A percentile compares a stretch with the other conserved stretches of the same genome.
Evolutionary conservation across 1,140 invertebrate species (phyloP).

Genomic region (Ceratosolen fusciceps): DNA sequence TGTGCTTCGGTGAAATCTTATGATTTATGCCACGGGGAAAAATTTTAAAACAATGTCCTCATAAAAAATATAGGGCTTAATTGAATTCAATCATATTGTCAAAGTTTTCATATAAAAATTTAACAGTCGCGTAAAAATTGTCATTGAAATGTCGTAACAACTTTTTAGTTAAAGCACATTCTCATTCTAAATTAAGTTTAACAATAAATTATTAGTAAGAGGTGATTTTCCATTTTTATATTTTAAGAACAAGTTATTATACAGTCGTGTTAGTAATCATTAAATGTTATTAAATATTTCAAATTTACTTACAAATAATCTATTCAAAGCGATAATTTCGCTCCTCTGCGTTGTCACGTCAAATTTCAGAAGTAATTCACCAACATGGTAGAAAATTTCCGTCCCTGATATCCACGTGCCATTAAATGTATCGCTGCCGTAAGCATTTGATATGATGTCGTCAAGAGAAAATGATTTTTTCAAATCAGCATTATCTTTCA

Average conservation of each 20-base stretch:
- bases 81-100: neutral
- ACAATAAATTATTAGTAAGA: no score
- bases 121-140: neutral
- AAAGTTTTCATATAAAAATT: neutral
- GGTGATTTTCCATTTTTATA: no score
- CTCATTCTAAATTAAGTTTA: no score
- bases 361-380: conserved; percentile 51
- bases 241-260: no score
- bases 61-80: neutral
- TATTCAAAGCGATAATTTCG: neutral
- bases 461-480: conserved; percentile 57
- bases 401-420: conserved; percentile 63
- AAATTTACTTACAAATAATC: conserved; percentile 33
- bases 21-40: neutral
- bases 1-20: neutral
- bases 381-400: conserved; percentile 57
- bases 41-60: neutral
- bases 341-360: conserved; percentile 53
- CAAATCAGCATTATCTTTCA: neutral
- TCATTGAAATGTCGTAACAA: neutral
- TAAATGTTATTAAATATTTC: neutral
- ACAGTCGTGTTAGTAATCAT: no score
- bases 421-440: conserved; percentile 58
- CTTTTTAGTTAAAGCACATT: neutral
- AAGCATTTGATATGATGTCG: conserved; percentile 55